Percentiles rank a stretch among this genome's conserved stretches.
phyloP scores from a whole-genome alignment of 2,797 vertebrate species.

The Coregonus suidteri region DNA sequence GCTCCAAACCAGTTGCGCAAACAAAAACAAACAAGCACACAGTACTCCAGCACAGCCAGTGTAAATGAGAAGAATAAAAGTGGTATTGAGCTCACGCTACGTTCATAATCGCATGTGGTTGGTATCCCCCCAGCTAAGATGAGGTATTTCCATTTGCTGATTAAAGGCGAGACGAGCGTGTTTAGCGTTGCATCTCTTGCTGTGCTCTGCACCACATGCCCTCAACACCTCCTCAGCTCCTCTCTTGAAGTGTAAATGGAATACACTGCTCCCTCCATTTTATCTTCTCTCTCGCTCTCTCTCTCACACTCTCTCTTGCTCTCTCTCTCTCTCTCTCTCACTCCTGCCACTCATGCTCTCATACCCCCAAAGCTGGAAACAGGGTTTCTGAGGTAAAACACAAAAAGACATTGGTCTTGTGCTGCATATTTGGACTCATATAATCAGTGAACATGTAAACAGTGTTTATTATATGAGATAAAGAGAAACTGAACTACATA shows the following conservation, averaged over 20 bases:
- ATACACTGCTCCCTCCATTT: constrained; percentile 47
- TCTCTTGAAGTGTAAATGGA: constrained; percentile 80
- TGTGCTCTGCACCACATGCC: constrained; percentile 58
- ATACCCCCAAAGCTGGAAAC: no score
- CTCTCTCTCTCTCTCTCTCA: neutral
- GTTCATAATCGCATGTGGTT: constrained; percentile 64
- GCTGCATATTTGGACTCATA: no score
- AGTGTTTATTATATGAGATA: no score
- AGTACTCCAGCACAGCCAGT: constrained; percentile 33
- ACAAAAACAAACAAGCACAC: constrained; percentile 45
- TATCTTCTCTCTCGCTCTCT: constrained; percentile 4
- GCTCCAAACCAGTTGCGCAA: neutral
- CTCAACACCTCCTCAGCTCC: constrained; percentile 60
- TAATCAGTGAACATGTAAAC: no score
- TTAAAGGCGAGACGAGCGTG: constrained; percentile 70
- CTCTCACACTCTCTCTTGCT: neutral
- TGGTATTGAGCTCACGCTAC: constrained; percentile 14
- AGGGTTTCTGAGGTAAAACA: no score
- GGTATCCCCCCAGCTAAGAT: constrained; percentile 51
- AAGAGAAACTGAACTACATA: no score
- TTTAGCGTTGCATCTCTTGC: constrained; percentile 58
- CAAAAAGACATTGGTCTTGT: no score
- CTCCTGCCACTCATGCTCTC: neutral
- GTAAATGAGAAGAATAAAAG: constrained; percentile 50
- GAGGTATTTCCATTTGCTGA: constrained; percentile 68